These are phyloP conservation scores for Tiliacea citrago DNA, from an alignment of 2,888 invertebrate genomes.

Conservation along the genomic window DNA sequence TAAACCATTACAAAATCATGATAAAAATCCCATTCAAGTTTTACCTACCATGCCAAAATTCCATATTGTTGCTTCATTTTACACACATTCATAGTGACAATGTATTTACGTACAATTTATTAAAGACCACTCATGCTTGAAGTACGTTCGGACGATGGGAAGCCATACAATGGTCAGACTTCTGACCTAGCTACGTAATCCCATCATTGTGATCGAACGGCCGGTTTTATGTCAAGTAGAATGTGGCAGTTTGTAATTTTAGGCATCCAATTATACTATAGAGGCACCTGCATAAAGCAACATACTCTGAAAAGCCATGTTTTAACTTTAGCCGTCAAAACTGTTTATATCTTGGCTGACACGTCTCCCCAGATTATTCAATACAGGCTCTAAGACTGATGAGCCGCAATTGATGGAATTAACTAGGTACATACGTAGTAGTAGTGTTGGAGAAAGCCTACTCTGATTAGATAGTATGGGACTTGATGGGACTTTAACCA, in stretches of 20 bases:
- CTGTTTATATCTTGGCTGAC: neutral
- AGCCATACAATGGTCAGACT: constrained; percentile 62
- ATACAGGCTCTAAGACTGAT: neutral
- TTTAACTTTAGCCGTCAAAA: neutral
- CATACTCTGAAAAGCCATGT: neutral
- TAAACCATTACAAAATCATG: constrained; percentile 4
- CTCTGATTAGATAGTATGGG: neutral
- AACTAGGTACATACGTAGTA: neutral
- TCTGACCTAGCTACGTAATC: constrained; percentile 67
- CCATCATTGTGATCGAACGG: constrained; percentile 58
- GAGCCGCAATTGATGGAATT: neutral
- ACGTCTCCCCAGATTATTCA: neutral
- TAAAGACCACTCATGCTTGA: constrained; percentile 53
- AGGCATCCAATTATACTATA: neutral
- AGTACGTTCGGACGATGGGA: constrained; percentile 57
- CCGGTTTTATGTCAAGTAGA: constrained; percentile 32
- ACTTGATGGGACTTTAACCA: neutral
- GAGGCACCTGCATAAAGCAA: neutral
- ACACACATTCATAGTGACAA: constrained; percentile 8
- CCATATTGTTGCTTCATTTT: constrained; percentile 31
- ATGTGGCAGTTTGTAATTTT: constrained; percentile 13
- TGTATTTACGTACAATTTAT: constrained; percentile 29
- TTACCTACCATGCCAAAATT: constrained; percentile 28
- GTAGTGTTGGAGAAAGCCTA: neutral
- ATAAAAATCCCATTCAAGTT: constrained; percentile 18